Percentiles rank a stretch among this genome's conserved stretches.
These are phyloP conservation scores for Rachycentron canadum DNA, from an alignment of 2,797 vertebrate genomes.

Conservation along the genomic window DNA sequence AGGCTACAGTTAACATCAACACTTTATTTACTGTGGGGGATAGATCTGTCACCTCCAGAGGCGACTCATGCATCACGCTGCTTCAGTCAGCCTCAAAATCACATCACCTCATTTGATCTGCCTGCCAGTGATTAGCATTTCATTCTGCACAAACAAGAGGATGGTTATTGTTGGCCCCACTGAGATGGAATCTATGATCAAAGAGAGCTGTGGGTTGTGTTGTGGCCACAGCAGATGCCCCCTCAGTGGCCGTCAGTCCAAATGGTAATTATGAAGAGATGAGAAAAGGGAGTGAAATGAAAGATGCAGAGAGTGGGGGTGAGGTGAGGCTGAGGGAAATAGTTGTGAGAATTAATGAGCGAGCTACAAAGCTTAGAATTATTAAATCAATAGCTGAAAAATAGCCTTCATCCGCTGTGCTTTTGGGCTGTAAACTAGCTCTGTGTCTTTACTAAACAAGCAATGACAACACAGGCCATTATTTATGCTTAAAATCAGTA, in stretches of 20 bases:
- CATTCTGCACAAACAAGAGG: slow-evolving; percentile 41
- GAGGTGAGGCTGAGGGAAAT: slow-evolving; percentile 45
- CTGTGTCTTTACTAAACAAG: slow-evolving; percentile 44
- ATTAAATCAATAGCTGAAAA: slow-evolving; percentile 59
- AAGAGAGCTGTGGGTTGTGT: slow-evolving; percentile 49
- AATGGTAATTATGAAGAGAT: slow-evolving; percentile 45
- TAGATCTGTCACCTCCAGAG: slow-evolving; percentile 52
- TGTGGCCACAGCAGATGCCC: slow-evolving; percentile 54
- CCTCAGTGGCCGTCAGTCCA: slow-evolving; percentile 40
- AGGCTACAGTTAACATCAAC: slow-evolving; percentile 39
- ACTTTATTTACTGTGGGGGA: slow-evolving; percentile 55
- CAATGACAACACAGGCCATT: slow-evolving; percentile 1
- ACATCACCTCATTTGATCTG: slow-evolving; percentile 45
- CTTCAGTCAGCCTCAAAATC: slow-evolving; percentile 36
- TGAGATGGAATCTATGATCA: slow-evolving; percentile 58
- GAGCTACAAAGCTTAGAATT: slow-evolving; percentile 33
- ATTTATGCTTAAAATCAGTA: slow-evolving; percentile 35
- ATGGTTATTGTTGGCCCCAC: slow-evolving; percentile 43
- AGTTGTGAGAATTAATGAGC: slow-evolving; percentile 51
- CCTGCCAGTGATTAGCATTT: slow-evolving; percentile 55
- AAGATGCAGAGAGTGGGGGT: slow-evolving; percentile 9
- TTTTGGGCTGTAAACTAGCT: slow-evolving; percentile 29
- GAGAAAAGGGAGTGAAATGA: slow-evolving; percentile 34
- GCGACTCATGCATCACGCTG: slow-evolving; percentile 18
- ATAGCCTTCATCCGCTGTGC: slow-evolving; percentile 4